phyloP scores from a whole-genome alignment of 2,888 invertebrate genomes.

The Protophormia terraenovae region DNA sequence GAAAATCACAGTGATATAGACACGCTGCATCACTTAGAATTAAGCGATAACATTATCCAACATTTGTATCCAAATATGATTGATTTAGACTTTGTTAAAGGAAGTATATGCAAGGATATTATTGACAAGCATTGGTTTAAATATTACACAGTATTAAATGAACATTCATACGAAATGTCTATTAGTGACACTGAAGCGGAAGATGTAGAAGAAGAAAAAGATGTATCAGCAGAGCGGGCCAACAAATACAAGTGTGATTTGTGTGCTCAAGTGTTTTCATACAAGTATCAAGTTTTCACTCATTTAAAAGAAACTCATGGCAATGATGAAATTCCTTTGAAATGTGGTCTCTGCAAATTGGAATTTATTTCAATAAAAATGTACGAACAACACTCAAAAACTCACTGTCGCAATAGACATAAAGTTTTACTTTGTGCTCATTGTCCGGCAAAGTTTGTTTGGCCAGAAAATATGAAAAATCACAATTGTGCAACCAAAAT shows the following conservation, averaged over 20 bases:
- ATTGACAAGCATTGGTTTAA: constrained; percentile 70
- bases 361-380: constrained; percentile 82
- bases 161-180: constrained; percentile 77
- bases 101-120: constrained; percentile 72
- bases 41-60: constrained; percentile 71
- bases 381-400: constrained; percentile 82
- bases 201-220: constrained; percentile 54
- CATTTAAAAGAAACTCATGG: constrained; percentile 77
- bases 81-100: constrained; percentile 70
- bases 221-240: background rate
- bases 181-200: constrained; percentile 80
- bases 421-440: constrained; percentile 75
- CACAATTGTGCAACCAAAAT: constrained; percentile 73
- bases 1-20: constrained; percentile 69
- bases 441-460: constrained; percentile 79
- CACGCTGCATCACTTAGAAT: constrained; percentile 63
- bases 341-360: constrained; percentile 83
- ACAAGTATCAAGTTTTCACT: constrained; percentile 74
- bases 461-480: constrained; percentile 76
- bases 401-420: constrained; percentile 77
- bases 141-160: constrained; percentile 76
- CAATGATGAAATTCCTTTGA: constrained; percentile 81
- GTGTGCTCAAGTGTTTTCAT: constrained; percentile 73
- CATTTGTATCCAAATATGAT: constrained; percentile 65
- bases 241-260: constrained; percentile 73